Evolutionary conservation across 2,797 vertebrate genomes (phyloP).

Genomic region (Knipowitschia caucasica): DNA sequence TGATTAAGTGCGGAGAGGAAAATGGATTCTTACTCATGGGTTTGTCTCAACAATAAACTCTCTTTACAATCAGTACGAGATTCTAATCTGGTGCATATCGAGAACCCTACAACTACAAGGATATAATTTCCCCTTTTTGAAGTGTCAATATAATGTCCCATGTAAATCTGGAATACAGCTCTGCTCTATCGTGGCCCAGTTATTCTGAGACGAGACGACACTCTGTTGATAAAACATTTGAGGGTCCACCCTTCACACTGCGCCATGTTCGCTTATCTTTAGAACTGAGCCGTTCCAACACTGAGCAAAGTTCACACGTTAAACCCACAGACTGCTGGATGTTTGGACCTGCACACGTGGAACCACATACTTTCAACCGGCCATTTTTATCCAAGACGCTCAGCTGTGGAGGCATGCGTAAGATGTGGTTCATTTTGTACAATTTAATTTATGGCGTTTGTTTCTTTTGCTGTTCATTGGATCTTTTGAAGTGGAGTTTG

Average conservation of each 20-base stretch:
- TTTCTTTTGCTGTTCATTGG: slow-evolving; percentile 13
- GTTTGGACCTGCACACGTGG: slow-evolving; percentile 20
- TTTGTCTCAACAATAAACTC: no score
- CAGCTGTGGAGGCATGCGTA: slow-evolving; percentile 14
- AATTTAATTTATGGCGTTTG: slow-evolving; percentile 3
- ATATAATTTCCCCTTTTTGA: no score
- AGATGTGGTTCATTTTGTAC: slow-evolving; percentile 16
- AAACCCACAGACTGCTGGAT: slow-evolving; percentile 15
- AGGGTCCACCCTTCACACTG: background rate
- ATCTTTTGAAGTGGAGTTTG: slow-evolving; percentile 7
- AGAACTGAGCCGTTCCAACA: slow-evolving; percentile 3
- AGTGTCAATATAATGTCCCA: background rate
- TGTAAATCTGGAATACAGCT: background rate
- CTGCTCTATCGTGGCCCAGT: background rate
- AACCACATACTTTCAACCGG: slow-evolving; percentile 6
- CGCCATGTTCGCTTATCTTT: slow-evolving; percentile 14
- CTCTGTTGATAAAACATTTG: slow-evolving; percentile 1
- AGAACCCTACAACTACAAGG: no score
- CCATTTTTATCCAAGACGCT: background rate
- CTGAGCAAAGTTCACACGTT: slow-evolving; percentile 40
- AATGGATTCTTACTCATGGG: no score
- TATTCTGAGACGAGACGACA: background rate
- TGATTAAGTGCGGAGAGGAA: no score
- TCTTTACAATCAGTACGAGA: no score
- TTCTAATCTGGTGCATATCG: no score